Evolutionary conservation across 2,797 vertebrate genomes (phyloP).

Genomic region (Liparis tanakae): DNA sequence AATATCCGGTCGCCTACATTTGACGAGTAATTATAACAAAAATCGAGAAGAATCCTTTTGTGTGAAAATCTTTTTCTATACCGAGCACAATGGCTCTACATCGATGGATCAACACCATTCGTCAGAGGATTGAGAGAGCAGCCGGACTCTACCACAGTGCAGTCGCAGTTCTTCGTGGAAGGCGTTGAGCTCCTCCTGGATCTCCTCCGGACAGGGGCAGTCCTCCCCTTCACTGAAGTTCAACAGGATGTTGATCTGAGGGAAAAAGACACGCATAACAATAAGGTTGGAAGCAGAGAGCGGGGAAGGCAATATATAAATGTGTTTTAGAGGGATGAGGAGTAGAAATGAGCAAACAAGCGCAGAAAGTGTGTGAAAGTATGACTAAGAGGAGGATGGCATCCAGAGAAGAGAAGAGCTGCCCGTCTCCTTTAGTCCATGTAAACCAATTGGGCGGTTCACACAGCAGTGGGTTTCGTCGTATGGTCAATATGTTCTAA

Average conservation of each 20-base stretch:
- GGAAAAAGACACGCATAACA: constrained; percentile 50
- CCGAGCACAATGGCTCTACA: not conserved
- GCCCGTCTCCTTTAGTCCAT: not conserved
- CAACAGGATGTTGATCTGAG: constrained; percentile 97
- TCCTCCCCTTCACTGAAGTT: constrained; percentile 96
- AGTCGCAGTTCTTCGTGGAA: constrained; percentile 95
- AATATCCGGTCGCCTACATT: not conserved
- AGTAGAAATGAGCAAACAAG: not conserved
- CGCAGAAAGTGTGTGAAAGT: not conserved
- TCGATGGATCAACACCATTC: not conserved
- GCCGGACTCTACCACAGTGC: constrained; percentile 89
- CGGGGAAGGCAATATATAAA: not conserved
- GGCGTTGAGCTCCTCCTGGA: constrained; percentile 91
- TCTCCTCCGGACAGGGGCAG: constrained; percentile 95
- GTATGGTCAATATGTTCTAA: not conserved
- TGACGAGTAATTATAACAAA: not conserved
- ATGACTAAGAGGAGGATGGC: constrained; percentile 11
- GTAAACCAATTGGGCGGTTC: not conserved
- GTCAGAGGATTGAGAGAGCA: not conserved
- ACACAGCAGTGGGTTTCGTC: not conserved
- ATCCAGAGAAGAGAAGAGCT: not conserved
- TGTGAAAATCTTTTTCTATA: not conserved
- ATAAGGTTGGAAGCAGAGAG: not conserved
- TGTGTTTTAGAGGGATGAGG: not conserved
- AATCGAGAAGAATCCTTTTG: not conserved